Evolutionary conservation across 2,797 vertebrate genomes (phyloP).

Genomic region (Crossoptilon crossoptilon): DNA sequence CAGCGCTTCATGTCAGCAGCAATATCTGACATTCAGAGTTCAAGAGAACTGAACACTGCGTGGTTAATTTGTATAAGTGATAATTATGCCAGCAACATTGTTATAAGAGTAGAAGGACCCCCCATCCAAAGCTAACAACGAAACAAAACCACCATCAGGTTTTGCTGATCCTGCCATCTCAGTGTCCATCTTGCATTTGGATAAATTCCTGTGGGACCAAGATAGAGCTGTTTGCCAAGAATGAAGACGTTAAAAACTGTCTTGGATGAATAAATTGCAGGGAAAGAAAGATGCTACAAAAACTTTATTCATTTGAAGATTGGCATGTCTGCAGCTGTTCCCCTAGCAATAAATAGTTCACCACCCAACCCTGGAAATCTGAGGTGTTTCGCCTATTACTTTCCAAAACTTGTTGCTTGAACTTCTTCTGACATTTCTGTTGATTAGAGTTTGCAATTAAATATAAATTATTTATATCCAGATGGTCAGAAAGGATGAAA

Average conservation of each 20-base stretch:
- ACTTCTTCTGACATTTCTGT: neutral
- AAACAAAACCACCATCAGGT: neutral
- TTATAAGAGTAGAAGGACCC: neutral
- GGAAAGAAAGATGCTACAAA: neutral
- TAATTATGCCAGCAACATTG: neutral
- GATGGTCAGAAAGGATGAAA: neutral
- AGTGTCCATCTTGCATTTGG: fast-evolving
- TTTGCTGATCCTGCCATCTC: neutral
- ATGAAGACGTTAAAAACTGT: neutral
- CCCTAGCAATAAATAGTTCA: neutral
- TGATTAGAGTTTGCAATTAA: constrained; percentile 33
- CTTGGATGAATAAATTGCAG: neutral
- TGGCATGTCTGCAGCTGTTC: neutral
- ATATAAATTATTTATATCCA: constrained; percentile 5
- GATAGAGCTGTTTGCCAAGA: neutral
- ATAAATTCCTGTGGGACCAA: constrained; percentile 12
- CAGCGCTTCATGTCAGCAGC: neutral
- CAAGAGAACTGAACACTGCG: neutral
- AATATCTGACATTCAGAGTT: neutral
- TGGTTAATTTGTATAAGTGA: neutral
- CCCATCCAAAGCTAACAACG: neutral
- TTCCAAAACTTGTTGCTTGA: neutral
- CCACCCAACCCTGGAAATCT: constrained; percentile 18
- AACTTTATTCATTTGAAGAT: neutral
- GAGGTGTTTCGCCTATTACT: neutral